These are phyloP conservation scores for Abscondita cerata DNA, from an alignment of 2,888 invertebrate genomes.

Conservation along the genomic window DNA sequence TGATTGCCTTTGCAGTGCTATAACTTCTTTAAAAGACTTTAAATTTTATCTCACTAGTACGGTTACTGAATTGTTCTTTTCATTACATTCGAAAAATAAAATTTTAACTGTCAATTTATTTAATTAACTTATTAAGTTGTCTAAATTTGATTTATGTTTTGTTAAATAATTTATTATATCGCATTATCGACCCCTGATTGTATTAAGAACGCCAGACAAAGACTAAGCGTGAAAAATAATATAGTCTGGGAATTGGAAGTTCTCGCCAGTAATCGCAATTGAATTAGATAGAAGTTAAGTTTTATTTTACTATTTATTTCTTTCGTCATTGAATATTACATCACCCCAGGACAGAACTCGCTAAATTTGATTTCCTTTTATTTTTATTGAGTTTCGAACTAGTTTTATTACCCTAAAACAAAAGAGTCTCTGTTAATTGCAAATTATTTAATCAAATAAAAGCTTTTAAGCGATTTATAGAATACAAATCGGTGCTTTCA, in stretches of 20 bases:
- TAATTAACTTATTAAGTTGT: conserved; percentile 30
- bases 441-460: too few relatives aligned
- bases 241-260: conserved; percentile 27
- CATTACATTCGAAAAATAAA: conserved; percentile 9
- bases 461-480: too few relatives aligned
- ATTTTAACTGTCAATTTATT: neutral
- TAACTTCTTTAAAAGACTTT: neutral
- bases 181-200: conserved; percentile 16
- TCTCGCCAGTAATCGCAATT: conserved; percentile 20
- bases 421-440: too few relatives aligned
- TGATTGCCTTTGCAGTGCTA: conserved; percentile 2
- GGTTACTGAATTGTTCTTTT: neutral
- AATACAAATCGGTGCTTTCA: too few relatives aligned
- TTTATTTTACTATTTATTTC: conserved; percentile 11
- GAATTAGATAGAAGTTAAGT: conserved; percentile 10
- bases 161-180: conserved; percentile 32
- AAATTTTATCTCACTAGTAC: conserved; percentile 3
- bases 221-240: conserved; percentile 33
- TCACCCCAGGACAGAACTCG: too few relatives aligned
- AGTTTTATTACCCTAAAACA: too few relatives aligned
- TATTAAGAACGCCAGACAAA: conserved; percentile 22
- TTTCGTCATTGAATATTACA: neutral
- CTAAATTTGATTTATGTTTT: conserved; percentile 22
- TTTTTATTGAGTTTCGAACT: too few relatives aligned
- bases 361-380: too few relatives aligned